Evolutionary conservation across 2,797 vertebrate species (phyloP).

Genomic region (Pyrrhura leucotis): DNA sequence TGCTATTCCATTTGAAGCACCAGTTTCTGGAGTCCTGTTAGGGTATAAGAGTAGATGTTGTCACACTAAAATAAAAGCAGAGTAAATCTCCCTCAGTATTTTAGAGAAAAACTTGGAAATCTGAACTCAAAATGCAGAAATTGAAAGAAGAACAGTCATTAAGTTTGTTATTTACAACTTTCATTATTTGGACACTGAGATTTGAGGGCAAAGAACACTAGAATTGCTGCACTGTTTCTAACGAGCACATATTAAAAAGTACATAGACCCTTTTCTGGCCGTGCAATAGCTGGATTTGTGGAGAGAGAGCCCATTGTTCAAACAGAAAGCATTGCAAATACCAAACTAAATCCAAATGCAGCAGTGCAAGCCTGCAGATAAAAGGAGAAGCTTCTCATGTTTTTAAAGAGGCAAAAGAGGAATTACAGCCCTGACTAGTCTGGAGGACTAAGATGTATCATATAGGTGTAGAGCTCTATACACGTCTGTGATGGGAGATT

Average conservation of each 20-base stretch:
- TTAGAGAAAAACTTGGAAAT: background rate
- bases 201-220: background rate
- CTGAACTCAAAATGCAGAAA: background rate
- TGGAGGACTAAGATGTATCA: background rate
- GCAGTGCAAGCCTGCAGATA: background rate
- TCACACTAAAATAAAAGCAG: background rate
- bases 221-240: background rate
- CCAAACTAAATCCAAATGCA: constrained; percentile 14
- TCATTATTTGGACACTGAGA: background rate
- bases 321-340: constrained; percentile 63
- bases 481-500: background rate
- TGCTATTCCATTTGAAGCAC: background rate
- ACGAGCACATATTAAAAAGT: background rate
- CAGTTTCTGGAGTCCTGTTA: background rate
- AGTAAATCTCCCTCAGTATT: background rate
- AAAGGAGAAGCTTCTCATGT: constrained; percentile 40
- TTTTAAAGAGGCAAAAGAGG: background rate
- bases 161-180: background rate
- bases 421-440: background rate
- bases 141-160: background rate
- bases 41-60: background rate
- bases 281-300: constrained; percentile 55
- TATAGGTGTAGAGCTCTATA: background rate
- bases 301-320: constrained; percentile 51
- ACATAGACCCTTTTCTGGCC: constrained; percentile 28